Conservation (phyloP, 1,140 invertebrate species). For the Pentalonia nigronervosa region DNA sequence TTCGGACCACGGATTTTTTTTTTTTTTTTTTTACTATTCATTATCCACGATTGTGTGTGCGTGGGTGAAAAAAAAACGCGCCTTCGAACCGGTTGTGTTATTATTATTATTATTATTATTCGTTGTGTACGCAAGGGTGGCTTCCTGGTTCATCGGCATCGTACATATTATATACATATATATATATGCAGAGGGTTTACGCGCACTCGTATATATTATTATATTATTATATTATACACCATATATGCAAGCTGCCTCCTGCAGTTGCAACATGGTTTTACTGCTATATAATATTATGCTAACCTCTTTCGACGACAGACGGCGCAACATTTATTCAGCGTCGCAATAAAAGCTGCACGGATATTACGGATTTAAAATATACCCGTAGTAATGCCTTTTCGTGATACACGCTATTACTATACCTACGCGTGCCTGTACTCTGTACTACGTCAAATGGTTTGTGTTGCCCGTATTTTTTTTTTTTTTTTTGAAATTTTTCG, state of each 20-base stretch:
- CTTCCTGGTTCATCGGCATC: constrained; percentile 55
- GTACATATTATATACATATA: neutral
- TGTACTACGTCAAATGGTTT: neutral
- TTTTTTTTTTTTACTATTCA: constrained; percentile 56
- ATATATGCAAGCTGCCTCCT: neutral
- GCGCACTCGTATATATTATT: neutral
- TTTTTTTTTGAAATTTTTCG: neutral
- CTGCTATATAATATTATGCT: constrained; percentile 35
- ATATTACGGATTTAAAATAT: neutral
- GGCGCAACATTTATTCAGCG: constrained; percentile 33
- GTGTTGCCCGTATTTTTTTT: neutral
- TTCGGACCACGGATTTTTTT: constrained; percentile 57
- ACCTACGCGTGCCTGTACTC: neutral
- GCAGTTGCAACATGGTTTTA: constrained; percentile 9
- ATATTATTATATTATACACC: neutral
- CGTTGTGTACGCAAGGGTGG: constrained; percentile 56
- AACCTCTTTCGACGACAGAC: constrained; percentile 18
- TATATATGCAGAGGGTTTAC: constrained; percentile 50
- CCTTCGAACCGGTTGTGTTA: constrained; percentile 57
- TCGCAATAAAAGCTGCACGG: constrained; percentile 5
- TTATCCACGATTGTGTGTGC: constrained; percentile 54
- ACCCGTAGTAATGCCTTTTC: neutral
- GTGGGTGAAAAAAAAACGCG: constrained; percentile 53
- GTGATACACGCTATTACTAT: neutral
- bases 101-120: constrained; percentile 52